phyloP scores from a whole-genome alignment of 2,113 vertebrate genomes.

The Lynx canadensis region DNA sequence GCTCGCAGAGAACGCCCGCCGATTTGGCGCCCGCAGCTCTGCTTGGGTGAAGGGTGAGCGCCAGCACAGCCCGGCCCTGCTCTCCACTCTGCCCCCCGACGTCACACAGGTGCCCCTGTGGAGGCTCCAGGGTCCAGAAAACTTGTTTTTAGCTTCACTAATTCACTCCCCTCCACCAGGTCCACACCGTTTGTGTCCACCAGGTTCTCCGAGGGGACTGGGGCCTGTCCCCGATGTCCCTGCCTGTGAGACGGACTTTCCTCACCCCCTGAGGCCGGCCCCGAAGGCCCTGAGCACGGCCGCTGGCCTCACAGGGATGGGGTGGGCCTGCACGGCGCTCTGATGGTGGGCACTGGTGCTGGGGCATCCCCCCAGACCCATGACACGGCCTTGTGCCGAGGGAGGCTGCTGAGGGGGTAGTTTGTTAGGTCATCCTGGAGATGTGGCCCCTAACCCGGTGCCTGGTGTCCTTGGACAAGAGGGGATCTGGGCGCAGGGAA shows the following conservation, averaged over 20 bases:
- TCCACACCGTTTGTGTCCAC: background rate
- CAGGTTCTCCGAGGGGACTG: background rate
- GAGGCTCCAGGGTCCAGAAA: background rate
- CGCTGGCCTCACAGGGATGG: background rate
- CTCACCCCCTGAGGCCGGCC: background rate
- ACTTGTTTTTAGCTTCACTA: background rate
- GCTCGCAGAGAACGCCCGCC: background rate
- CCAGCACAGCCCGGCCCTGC: background rate
- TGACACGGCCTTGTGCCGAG: background rate
- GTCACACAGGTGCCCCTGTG: background rate
- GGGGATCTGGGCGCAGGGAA: background rate
- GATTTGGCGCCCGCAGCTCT: accelerated
- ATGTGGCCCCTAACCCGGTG: background rate
- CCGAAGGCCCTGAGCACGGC: background rate
- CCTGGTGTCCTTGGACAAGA: background rate
- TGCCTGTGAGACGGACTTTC: background rate
- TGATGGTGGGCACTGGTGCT: background rate
- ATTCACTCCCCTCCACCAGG: background rate
- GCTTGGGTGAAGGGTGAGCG: background rate
- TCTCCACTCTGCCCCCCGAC: background rate
- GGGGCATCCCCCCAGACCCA: background rate
- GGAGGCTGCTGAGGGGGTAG: background rate
- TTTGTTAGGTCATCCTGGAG: background rate
- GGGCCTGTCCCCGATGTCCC: background rate
- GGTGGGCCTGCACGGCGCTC: background rate